A percentile compares a stretch with the other conserved stretches of the same genome.
Conservation (phyloP, 2,888 invertebrate genomes). For the Papilio demoleus region DNA sequence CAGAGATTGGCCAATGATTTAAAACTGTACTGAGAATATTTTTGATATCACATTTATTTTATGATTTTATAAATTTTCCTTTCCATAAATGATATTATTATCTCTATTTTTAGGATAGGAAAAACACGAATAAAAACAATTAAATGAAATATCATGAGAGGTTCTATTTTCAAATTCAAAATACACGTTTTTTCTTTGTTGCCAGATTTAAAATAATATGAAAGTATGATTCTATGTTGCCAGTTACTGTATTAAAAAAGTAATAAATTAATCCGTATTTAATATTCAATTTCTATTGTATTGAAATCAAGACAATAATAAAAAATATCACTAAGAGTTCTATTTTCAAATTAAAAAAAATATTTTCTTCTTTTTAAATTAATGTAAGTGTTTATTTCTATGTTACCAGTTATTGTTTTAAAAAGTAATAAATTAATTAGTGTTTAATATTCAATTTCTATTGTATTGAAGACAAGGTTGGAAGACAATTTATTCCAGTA, state of each 20-base stretch:
- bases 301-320: too few species aligned
- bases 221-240: not conserved
- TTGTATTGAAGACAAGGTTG: conserved; percentile 29
- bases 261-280: too few species aligned
- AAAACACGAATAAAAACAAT: too few species aligned
- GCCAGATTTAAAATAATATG: not conserved
- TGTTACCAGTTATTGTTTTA: not conserved
- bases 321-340: too few species aligned
- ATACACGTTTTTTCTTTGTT: not conserved
- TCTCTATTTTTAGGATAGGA: too few species aligned
- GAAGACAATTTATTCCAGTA: conserved; percentile 32
- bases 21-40: not conserved
- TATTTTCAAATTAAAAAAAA: too few species aligned
- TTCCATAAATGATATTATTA: not conserved
- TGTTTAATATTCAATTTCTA: conserved; percentile 11
- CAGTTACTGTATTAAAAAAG: too few species aligned
- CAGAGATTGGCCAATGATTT: not conserved
- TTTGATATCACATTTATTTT: not conserved
- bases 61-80: not conserved
- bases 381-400: too few species aligned
- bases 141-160: not conserved
- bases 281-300: too few species aligned
- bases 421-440: not conserved
- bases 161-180: not conserved
- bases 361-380: too few species aligned